A percentile compares a stretch with the other conserved stretches of the same genome.
Evolutionary conservation across 2,113 vertebrate genomes (phyloP).

Genomic region (Clinocottus analis): DNA sequence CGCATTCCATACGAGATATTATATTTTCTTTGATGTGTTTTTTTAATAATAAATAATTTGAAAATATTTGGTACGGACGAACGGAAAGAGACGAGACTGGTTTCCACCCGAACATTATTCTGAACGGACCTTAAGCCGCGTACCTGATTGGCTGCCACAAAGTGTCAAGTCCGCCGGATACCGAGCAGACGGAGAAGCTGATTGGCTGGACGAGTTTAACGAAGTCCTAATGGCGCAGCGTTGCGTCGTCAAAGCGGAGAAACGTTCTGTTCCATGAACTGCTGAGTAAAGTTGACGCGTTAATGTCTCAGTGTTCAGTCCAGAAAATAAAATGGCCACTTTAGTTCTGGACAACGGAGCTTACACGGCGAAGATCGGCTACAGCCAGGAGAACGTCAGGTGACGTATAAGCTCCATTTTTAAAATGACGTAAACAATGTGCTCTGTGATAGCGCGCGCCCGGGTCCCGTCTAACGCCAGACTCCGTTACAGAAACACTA

Average conservation of each 20-base stretch:
- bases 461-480: too few species aligned
- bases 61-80: neutral
- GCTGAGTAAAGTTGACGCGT: neutral
- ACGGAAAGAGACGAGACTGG: fast-evolving
- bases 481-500: too few species aligned
- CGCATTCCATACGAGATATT: neutral
- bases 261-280: neutral
- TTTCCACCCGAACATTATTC: conserved; percentile 39
- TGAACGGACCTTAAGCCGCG: neutral
- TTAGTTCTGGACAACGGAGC: conserved; percentile 96
- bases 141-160: conserved; percentile 45
- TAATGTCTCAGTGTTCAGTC: fast-evolving
- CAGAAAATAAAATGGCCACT: conserved; percentile 85
- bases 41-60: neutral
- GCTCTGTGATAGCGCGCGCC: too few species aligned
- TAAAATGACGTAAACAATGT: too few species aligned
- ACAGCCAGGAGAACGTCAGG: conserved; percentile 92
- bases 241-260: neutral
- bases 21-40: neutral
- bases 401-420: conserved; percentile 48
- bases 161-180: neutral
- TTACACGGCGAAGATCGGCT: conserved; percentile 94
- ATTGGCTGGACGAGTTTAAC: neutral
- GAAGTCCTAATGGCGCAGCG: neutral
- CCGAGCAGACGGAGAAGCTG: neutral